Base-by-base conservation (phyloP, 2,888 invertebrate genomes). In the Colostygia pectinataria region DNA sequence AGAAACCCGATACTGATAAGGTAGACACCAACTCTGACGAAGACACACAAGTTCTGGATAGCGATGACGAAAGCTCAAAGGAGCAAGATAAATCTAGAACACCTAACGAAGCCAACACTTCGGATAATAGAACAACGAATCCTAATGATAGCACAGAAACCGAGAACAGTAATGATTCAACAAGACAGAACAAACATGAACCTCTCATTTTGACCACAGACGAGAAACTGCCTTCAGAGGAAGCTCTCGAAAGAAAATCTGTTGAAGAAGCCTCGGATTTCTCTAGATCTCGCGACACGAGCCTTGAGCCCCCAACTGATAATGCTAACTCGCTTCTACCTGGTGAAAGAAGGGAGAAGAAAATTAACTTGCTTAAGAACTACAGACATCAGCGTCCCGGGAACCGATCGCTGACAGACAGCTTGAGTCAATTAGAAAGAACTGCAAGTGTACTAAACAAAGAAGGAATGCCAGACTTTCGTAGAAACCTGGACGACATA, bases 401-500 rank as follows among this genome's bases (percentile, higher is more conserved):
- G 0, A 74, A 60, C 45, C 76, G 87, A 13, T 67, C 84, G n/a
- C 69, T 75, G 0, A 41, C 41, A 3, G 90, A 90, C 60, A 89
- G 87, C 48, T 61, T 91, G 9, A 86, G 82, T 53, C 85, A 82
- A 54, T 58, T 91, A 43, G 91, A 91, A 57, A 77, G 78, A 55
- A 90, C 91, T 0, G 85, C 91, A 0, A 85, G 81, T 43, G 81
- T 83, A 4, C 65, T 86, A 12, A 86, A 83, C 46, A 87, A 82
- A 53, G 89, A 89, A 43, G 80, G 89, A 2, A 68, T 88, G 66
- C 90, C 91, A 4, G 90, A 88, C 59, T 90, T 91, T 46, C 75
- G 90, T 8, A 85, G 74, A 54, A 90, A 90, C 53, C 73, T 91
- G 38, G 91, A 90, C 44, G 90, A 90, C 57, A 91, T 91, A 27